Percentiles rank a stretch among this genome's conserved stretches.
Evolutionary conservation across 64 coral and sea anemone species (phyloP).

Genomic region (Exaiptasia diaphana): DNA sequence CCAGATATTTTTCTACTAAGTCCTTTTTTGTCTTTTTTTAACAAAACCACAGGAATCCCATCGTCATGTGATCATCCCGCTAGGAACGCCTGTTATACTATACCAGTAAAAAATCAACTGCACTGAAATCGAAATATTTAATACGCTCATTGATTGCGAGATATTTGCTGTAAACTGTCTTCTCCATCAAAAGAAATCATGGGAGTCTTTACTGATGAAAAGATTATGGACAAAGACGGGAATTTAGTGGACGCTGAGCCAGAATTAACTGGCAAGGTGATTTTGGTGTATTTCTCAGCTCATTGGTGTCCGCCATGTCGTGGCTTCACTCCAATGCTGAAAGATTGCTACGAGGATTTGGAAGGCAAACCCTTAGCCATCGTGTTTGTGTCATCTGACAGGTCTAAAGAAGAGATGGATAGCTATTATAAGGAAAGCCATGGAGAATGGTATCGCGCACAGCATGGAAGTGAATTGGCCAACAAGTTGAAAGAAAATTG

Average conservation of each 20-base stretch:
- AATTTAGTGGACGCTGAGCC: constrained; percentile 5
- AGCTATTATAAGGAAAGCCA: constrained; percentile 51
- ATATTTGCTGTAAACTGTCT: too few species aligned
- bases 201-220: constrained; percentile 40
- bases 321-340: constrained; percentile 77
- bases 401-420: constrained; percentile 41
- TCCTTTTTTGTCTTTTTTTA: too few species aligned
- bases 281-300: constrained; percentile 85
- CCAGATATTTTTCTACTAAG: too few species aligned
- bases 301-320: constrained; percentile 98
- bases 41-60: too few species aligned
- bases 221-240: constrained; percentile 21
- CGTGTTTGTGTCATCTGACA: constrained; percentile 85
- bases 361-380: constrained; percentile 49
- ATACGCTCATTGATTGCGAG: too few species aligned
- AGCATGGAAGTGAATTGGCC: not conserved
- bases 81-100: too few species aligned
- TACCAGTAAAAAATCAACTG: too few species aligned
- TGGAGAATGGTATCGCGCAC: constrained; percentile 73
- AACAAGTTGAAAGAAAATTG: not conserved
- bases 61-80: too few species aligned
- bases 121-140: too few species aligned
- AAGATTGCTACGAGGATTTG: constrained; percentile 66
- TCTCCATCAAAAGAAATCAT: too few species aligned
- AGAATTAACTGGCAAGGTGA: constrained; percentile 47